Base-by-base conservation (phyloP, 2,113 vertebrate species). In the Platysteira castanea region DNA sequence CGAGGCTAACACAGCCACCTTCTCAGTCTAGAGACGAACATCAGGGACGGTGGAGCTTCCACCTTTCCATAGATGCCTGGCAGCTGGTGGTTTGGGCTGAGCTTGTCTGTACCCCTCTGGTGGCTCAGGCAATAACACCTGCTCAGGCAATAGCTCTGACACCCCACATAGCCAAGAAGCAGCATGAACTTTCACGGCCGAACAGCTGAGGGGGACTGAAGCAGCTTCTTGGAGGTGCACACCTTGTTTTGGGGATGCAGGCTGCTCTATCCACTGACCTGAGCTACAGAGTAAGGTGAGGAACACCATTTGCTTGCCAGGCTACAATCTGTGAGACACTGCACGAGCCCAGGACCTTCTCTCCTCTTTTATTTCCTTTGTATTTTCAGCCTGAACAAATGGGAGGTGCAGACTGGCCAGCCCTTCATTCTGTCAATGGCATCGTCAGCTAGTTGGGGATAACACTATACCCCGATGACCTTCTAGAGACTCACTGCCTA, bases 141-240 rank as follows among this genome's bases (percentile, higher is more conserved):
- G n/a, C n/a, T n/a, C n/a, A n/a, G n/a, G n/a, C n/a, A n/a, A n/a
- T n/a, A n/a, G n/a, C n/a, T n/a, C n/a, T 75, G 56, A 30, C 46
- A 39, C 6, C n/a, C 21, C 35, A 31, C 2, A 3, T 4, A 50
- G 46, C 39, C 39, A 37, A 70, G 27, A 39, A 64, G 9, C 33
- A 63, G 24, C 33, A 63, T 4, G 44, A 69, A 49, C 31, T 77
- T 76, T 71, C 53, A 59, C 0, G 4, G 56, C 56, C 0, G 0
- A 54, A 31, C 17, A 46, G 35, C 27, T 65, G 50, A 57, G 9
- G 28, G n/a, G 15, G 11, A 56, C 46, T 30, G 60, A 75, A 57
- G 47, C 30, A 70, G n/a, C 20, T 53, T 71, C 35, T 63, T 67
- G 56, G 21, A 74, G 42, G 12, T 2, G 23, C 31, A 39, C 31